A percentile compares a stretch with the other conserved stretches of the same genome.
Conservation (phyloP, 2,888 invertebrate species). For the Trisateles emortualis region DNA sequence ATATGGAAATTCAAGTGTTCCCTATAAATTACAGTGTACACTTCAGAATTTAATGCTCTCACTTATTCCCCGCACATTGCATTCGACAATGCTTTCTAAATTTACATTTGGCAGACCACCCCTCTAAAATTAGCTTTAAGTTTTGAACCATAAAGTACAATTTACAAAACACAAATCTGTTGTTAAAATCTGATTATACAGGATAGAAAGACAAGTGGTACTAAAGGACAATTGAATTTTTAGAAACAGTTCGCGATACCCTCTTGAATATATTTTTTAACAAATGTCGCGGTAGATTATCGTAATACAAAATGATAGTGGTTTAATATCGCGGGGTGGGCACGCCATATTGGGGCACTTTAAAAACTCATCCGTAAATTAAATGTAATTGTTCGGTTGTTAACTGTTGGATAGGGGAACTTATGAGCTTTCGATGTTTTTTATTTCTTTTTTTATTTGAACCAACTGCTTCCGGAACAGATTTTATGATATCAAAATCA, state of each 20-base stretch:
- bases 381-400: constrained; percentile 87
- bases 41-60: constrained; percentile 55
- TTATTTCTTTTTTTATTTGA: constrained; percentile 33
- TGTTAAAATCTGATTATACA: constrained; percentile 41
- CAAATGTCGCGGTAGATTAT: constrained; percentile 83
- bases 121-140: constrained; percentile 32
- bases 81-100: constrained; percentile 48
- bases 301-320: constrained; percentile 59
- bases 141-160: constrained; percentile 7
- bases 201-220: constrained; percentile 68
- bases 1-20: constrained; percentile 14
- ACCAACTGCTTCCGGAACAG: constrained; percentile 26
- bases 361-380: constrained; percentile 84
- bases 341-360: constrained; percentile 78
- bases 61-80: constrained; percentile 54
- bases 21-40: constrained; percentile 44
- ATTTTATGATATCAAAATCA: constrained; percentile 9
- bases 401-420: constrained; percentile 68
- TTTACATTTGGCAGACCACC: constrained; percentile 40
- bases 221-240: constrained; percentile 79
- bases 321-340: constrained; percentile 62
- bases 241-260: constrained; percentile 75
- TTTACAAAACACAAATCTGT: constrained; percentile 16
- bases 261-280: constrained; percentile 81
- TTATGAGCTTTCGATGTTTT: constrained; percentile 40